Percentiles rank a stretch among this genome's conserved stretches.
Conservation (phyloP, 2,797 vertebrate genomes). For the Cynopterus sphinx region DNA sequence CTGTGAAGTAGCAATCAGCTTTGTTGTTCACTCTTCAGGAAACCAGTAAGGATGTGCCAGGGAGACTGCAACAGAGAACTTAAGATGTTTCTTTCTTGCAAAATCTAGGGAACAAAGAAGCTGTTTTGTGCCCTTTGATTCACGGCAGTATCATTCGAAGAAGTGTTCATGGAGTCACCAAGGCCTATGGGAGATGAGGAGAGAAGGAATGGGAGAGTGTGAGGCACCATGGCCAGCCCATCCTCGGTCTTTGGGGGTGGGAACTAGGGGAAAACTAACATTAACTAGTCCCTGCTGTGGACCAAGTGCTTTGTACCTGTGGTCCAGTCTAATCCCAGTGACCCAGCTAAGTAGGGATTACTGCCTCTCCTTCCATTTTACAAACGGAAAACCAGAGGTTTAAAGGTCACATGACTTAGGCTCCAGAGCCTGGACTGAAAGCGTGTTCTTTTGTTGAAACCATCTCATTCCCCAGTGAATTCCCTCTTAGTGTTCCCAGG, state of each 20-base stretch:
- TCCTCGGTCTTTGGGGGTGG: background rate
- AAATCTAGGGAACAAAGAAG: slow-evolving; percentile 29
- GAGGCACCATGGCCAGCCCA: background rate
- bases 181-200: background rate
- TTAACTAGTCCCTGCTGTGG: background rate
- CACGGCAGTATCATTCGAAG: background rate
- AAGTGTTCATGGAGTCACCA: background rate
- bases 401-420: background rate
- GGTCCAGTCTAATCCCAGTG: background rate
- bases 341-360: background rate
- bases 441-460: background rate
- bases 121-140: background rate
- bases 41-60: slow-evolving; percentile 10
- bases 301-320: background rate
- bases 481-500: background rate
- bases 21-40: slow-evolving; percentile 55
- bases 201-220: background rate
- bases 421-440: background rate
- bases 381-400: background rate
- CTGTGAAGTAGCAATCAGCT: slow-evolving; percentile 58
- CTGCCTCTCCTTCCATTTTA: background rate
- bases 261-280: background rate
- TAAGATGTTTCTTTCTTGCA: slow-evolving; percentile 27
- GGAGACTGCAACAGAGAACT: background rate
- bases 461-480: background rate